A percentile compares a stretch with the other conserved stretches of the same genome.
These are phyloP conservation scores for Apamea sordens DNA, from an alignment of 2,888 invertebrate genomes.

Conservation along the genomic window DNA sequence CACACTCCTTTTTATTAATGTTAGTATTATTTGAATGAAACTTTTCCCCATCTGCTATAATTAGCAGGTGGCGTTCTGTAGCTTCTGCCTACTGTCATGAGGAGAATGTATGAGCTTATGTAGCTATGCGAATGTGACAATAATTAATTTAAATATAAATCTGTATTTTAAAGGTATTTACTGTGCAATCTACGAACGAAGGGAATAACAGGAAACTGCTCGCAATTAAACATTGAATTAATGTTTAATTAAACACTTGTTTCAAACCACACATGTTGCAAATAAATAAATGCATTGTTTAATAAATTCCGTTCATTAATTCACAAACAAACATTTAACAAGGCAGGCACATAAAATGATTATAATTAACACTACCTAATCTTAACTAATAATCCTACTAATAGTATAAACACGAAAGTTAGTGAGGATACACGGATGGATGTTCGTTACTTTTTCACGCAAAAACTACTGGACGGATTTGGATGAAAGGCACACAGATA, in stretches of 20 bases:
- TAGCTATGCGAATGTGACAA: background rate
- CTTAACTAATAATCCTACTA: too few species aligned
- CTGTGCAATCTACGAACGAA: background rate
- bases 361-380: background rate
- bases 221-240: background rate
- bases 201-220: background rate
- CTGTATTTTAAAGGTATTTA: background rate
- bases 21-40: too few species aligned
- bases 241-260: slow-evolving; percentile 15
- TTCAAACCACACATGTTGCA: background rate
- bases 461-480: too few species aligned
- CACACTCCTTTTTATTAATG: too few species aligned
- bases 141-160: background rate
- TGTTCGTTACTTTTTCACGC: too few species aligned
- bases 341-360: background rate
- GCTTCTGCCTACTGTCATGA: too few species aligned
- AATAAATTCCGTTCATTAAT: background rate
- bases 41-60: too few species aligned
- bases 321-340: background rate
- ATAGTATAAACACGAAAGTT: too few species aligned
- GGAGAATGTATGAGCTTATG: background rate
- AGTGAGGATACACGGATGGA: too few species aligned
- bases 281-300: slow-evolving; percentile 7
- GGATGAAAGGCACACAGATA: too few species aligned
- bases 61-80: background rate